Evolutionary conservation across 2,797 vertebrate genomes (phyloP).

Genomic region (Gobio occitaniae): DNA sequence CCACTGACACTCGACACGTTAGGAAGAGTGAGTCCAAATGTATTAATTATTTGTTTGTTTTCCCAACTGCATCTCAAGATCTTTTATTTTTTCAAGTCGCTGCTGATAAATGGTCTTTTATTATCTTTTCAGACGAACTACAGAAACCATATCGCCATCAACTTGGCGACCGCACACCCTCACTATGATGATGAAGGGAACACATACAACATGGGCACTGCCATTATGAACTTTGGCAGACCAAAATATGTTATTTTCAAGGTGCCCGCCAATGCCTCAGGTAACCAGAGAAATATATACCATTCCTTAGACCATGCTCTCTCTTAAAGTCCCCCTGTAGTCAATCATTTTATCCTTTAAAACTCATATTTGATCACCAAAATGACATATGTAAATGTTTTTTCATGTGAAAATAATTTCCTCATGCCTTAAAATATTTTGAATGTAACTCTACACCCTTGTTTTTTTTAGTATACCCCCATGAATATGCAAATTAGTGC

Average conservation of each 20-base stretch:
- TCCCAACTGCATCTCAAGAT: not conserved
- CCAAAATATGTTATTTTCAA: conserved; percentile 92
- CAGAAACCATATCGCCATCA: conserved; percentile 86
- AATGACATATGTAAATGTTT: too few relatives aligned
- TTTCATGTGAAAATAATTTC: too few relatives aligned
- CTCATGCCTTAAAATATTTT: too few relatives aligned
- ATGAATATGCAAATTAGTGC: too few relatives aligned
- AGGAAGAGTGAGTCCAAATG: conserved; percentile 79
- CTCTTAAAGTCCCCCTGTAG: not conserved
- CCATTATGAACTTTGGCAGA: conserved; percentile 83
- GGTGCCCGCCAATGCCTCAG: conserved; percentile 80
- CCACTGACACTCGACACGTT: conserved; percentile 86
- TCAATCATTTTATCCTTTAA: too few relatives aligned
- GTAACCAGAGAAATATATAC: conserved; percentile 65
- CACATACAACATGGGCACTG: conserved; percentile 92
- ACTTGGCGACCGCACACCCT: conserved; percentile 90
- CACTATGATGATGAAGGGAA: conserved; percentile 92
- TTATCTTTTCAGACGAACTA: conserved; percentile 48
- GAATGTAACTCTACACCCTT: too few relatives aligned
- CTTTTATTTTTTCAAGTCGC: not conserved
- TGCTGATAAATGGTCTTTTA: not conserved
- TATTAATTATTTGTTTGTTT: not conserved
- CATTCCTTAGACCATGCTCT: not conserved
- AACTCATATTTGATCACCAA: too few relatives aligned
- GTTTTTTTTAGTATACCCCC: too few relatives aligned